phyloP scores from a whole-genome alignment of 2,797 vertebrate genomes.

The Poecilia picta region DNA sequence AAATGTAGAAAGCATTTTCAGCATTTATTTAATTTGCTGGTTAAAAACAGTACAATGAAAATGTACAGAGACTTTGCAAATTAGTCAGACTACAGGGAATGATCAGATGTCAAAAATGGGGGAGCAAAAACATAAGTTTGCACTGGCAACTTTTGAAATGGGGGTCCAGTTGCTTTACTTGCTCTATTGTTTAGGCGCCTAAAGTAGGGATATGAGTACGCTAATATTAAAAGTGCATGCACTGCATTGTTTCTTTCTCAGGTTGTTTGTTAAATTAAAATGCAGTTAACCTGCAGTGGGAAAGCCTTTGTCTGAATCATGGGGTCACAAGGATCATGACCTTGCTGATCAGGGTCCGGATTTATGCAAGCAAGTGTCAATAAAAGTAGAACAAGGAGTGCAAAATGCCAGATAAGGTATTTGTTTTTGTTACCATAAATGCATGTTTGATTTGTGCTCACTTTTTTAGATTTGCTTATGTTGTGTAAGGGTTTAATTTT shows the following conservation, averaged over 20 bases:
- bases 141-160: background rate
- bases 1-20: background rate
- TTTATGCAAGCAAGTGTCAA: conserved; percentile 51
- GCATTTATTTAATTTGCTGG: background rate
- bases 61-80: background rate
- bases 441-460: conserved; percentile 10
- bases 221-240: background rate
- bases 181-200: background rate
- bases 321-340: conserved; percentile 47
- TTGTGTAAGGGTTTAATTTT: background rate
- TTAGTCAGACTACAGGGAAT: background rate
- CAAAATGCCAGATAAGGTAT: conserved; percentile 35
- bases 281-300: conserved; percentile 52
- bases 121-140: background rate
- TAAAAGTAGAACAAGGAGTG: conserved; percentile 49
- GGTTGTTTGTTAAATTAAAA: conserved; percentile 55
- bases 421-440: conserved; percentile 25
- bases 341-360: conserved; percentile 34
- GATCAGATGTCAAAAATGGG: background rate
- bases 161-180: background rate
- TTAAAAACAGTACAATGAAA: background rate
- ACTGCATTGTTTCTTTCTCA: conserved; percentile 31
- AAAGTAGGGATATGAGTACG: background rate
- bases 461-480: background rate
- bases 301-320: conserved; percentile 35